These are phyloP conservation scores for Acrocyrtus sp. DNA, from an alignment of 2,888 invertebrate genomes.

Conservation along the genomic window DNA sequence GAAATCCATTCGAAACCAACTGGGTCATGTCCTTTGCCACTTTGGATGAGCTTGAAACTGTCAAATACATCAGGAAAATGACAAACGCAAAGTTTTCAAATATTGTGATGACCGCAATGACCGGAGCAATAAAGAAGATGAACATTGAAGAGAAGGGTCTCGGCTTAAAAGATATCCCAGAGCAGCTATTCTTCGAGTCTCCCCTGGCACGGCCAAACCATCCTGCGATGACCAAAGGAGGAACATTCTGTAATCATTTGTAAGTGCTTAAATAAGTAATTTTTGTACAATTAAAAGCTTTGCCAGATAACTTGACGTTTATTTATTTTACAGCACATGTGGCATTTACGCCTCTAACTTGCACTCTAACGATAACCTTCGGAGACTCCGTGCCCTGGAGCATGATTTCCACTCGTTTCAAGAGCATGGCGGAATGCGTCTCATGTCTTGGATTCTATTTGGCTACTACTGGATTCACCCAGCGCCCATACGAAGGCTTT, in stretches of 20 bases:
- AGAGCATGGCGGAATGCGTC: conserved; percentile 23
- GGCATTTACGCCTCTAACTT: conserved; percentile 29
- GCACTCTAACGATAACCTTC: conserved; percentile 2
- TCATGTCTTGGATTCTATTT: conserved; percentile 27
- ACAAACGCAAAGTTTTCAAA: conserved; percentile 39
- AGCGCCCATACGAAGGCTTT: conserved; percentile 7
- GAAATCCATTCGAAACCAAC: conserved; percentile 21
- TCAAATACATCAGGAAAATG: conserved; percentile 30
- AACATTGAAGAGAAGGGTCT: conserved; percentile 20
- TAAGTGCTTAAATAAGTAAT: too few relatives aligned
- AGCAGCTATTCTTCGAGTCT: conserved; percentile 24
- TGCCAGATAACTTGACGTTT: too few relatives aligned
- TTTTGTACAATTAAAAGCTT: too few relatives aligned
- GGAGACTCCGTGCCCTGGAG: conserved; percentile 15
- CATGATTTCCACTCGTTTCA: conserved; percentile 21
- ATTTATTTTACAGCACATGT: conserved; percentile 10
- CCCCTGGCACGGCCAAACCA: conserved; percentile 28
- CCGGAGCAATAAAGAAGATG: conserved; percentile 28
- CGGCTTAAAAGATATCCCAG: background rate
- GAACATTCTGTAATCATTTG: conserved; percentile 39
- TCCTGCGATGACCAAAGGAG: conserved; percentile 42
- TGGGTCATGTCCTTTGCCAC: conserved; percentile 34
- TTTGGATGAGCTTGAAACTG: conserved; percentile 7
- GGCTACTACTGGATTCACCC: conserved; percentile 33
- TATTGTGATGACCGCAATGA: conserved; percentile 33